These are phyloP conservation scores for Centropus unirufus DNA, from an alignment of 2,113 vertebrate genomes.

Conservation along the genomic window DNA sequence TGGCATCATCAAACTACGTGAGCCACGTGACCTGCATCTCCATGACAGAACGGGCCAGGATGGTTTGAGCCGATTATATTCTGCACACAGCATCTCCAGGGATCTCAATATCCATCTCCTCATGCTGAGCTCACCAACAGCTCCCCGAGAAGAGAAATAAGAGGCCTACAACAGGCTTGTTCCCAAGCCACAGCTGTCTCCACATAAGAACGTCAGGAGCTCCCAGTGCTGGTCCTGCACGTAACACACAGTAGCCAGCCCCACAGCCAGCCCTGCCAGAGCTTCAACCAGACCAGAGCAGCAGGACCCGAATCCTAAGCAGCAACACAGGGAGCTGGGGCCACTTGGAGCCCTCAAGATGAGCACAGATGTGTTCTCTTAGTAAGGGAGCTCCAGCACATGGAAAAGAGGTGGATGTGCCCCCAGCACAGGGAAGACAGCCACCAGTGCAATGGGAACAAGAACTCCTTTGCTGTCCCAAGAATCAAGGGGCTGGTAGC, in stretches of 20 bases:
- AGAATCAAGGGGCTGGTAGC: neutral
- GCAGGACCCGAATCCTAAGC: neutral
- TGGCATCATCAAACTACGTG: neutral
- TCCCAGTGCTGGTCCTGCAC: neutral
- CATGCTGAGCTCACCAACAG: neutral
- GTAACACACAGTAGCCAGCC: neutral
- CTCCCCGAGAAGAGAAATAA: neutral
- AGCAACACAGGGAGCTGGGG: neutral
- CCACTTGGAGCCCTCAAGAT: neutral
- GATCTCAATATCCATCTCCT: slow-evolving; percentile 17
- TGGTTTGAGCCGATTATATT: neutral
- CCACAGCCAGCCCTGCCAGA: neutral
- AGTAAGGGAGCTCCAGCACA: neutral
- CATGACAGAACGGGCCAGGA: neutral
- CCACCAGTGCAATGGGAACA: neutral
- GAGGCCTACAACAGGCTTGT: neutral
- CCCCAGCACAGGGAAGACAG: neutral
- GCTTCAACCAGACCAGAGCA: neutral
- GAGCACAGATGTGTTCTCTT: neutral
- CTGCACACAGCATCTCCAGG: neutral
- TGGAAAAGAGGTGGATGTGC: neutral
- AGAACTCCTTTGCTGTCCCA: accelerated
- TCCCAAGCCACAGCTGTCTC: neutral
- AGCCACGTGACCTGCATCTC: neutral
- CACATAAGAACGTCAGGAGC: neutral